These are phyloP conservation scores for Panulirus ornatus DNA, from an alignment of 1,140 invertebrate species.

Conservation along the genomic window DNA sequence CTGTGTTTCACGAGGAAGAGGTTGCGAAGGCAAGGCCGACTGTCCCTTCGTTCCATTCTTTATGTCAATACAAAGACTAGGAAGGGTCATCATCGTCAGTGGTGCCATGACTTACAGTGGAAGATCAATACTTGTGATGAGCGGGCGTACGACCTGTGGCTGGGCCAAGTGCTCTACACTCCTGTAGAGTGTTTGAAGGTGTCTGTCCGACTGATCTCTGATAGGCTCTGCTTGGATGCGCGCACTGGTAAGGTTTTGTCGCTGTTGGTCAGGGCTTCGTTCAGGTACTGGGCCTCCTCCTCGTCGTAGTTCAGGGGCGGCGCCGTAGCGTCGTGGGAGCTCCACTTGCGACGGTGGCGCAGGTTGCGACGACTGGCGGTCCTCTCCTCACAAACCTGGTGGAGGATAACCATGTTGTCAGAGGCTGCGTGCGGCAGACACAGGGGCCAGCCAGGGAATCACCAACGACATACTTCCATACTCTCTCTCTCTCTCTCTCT, in stretches of 20 bases:
- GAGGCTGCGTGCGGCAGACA: neutral
- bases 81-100: no score
- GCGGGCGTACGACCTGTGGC: no score
- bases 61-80: no score
- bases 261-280: slow-evolving; percentile 62
- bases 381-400: slow-evolving; percentile 59
- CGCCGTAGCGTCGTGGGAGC: slow-evolving; percentile 21
- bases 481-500: no score
- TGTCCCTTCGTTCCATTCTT: no score
- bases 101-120: no score
- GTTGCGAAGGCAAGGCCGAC: no score
- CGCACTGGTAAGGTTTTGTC: slow-evolving; percentile 40
- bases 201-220: slow-evolving; percentile 39
- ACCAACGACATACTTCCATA: no score
- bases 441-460: neutral
- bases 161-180: neutral
- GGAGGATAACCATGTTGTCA: neutral
- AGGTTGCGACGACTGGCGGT: slow-evolving; percentile 55
- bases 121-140: no score
- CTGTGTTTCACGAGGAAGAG: no score
- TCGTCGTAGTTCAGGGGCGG: slow-evolving; percentile 60
- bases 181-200: slow-evolving; percentile 63
- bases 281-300: slow-evolving; percentile 63
- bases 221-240: slow-evolving; percentile 35
- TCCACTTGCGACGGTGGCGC: slow-evolving; percentile 47